These are phyloP conservation scores for Pandion haliaetus DNA, from an alignment of 2,113 vertebrate genomes.

Conservation along the genomic window DNA sequence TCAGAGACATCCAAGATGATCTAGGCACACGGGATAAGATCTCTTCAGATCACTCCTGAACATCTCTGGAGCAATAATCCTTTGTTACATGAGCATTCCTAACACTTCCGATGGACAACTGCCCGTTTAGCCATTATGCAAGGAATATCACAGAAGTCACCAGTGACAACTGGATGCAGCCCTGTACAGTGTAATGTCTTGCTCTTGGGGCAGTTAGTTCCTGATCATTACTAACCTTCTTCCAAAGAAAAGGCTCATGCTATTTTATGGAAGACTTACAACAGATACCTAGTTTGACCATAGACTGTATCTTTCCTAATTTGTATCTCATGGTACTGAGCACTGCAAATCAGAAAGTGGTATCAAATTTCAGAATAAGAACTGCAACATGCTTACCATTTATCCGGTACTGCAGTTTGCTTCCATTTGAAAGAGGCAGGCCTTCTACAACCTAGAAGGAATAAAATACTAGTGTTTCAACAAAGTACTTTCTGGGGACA, in stretches of 20 bases:
- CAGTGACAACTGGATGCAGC: not conserved
- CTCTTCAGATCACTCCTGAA: not conserved
- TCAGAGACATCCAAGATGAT: not conserved
- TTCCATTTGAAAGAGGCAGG: constrained; percentile 81
- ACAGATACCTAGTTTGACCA: not conserved
- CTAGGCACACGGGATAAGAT: not conserved
- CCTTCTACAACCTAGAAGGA: constrained; percentile 80
- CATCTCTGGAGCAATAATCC: not conserved
- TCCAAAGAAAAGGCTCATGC: not conserved
- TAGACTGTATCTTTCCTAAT: not conserved
- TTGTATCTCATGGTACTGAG: not conserved
- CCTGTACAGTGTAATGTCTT: not conserved
- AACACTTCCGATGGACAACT: not conserved
- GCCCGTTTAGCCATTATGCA: not conserved
- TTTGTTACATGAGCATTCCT: not conserved
- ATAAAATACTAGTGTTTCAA: not conserved
- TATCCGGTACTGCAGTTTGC: constrained; percentile 87
- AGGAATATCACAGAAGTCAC: not conserved
- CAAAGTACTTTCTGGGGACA: not conserved
- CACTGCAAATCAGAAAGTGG: not conserved
- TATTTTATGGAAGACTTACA: not conserved
- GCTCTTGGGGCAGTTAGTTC: not conserved
- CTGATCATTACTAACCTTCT: not conserved
- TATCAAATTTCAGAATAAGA: not conserved
- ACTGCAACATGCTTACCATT: constrained; percentile 81